phyloP scores from a whole-genome alignment of 2,113 vertebrate genomes.

The Notarius quadriscutis region DNA sequence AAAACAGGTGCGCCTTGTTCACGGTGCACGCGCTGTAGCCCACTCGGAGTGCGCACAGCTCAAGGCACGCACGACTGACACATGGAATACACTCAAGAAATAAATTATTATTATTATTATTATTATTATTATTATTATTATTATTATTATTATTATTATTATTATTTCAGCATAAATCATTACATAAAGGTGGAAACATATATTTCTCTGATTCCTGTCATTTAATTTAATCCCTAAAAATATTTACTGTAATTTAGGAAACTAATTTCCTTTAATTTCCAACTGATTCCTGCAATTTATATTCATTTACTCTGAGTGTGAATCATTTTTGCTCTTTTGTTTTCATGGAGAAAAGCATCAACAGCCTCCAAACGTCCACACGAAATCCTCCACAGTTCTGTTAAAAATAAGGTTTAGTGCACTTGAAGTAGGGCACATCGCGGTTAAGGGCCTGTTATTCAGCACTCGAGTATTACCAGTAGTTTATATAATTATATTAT shows the following conservation, averaged over 20 bases:
- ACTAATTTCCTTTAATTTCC: neutral
- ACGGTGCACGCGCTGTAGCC: no score
- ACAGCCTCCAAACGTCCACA: neutral
- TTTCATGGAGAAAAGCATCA: neutral
- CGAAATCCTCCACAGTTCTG: neutral
- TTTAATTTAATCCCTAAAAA: neutral
- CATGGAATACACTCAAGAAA: no score
- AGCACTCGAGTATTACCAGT: neutral
- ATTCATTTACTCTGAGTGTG: neutral
- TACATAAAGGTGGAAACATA: neutral
- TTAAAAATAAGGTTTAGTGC: conserved; percentile 8
- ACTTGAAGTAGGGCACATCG: neutral
- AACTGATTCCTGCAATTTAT: neutral
- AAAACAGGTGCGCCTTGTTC: no score
- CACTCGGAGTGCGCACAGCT: no score
- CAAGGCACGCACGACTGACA: no score
- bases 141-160: no score
- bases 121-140: no score
- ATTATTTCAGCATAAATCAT: neutral
- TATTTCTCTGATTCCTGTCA: neutral
- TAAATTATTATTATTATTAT: no score
- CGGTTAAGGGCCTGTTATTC: neutral
- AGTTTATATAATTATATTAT: neutral
- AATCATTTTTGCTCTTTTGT: neutral
- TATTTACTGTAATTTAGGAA: neutral